Evolutionary conservation across 1,140 invertebrate species (phyloP), one percentile per base, ranked within the genome.

Genomic region (Philotrypesis tridentata): DNA sequence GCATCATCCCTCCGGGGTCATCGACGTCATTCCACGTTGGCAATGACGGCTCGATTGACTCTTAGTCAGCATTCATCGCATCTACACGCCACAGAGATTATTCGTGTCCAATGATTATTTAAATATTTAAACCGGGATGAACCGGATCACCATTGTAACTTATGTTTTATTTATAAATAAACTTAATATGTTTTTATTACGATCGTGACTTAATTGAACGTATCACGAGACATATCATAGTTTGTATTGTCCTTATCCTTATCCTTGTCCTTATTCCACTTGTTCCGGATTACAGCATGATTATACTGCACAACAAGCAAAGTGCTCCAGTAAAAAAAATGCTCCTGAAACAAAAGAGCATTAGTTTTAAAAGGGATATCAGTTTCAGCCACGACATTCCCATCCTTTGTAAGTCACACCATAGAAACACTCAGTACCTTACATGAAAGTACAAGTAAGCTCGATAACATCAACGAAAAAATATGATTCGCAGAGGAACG

Each of bases 121-220:
- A 90, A 90, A 90, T 84, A 84, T 82, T 82, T 77, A 82, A 82
- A 77, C 74, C 80, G 71, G 33, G 86, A 80, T 78, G 33, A 60
- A 60, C 79, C 83, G 85, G 84, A 86, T 88, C 82, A 88, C 84
- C 84, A 89, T 40, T 91, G 90, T 92, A 92, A 92, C 89, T 92
- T 92, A 92, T 89, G 84, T 86, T 79, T 88, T 92, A 91, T 92
- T 91, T 91, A 91, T 92, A 89, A 92, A 91, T 92, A 91, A 91
- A 91, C 71, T 88, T 73, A 82, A 82, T 68, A 72, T 17, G 86
- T 91, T 88, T 87, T 90, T 88, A 89, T 90, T 89, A 84, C 83
- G 82, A 79, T 68, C 17, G 7, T 55, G 48, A 14, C 27, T 65
- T 2, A 21, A 70, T 3, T n/a, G n/a, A n/a, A n/a, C n/a, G n/a